Conservation (phyloP, 2,797 vertebrate genomes). For the Poecilia wingei region DNA sequence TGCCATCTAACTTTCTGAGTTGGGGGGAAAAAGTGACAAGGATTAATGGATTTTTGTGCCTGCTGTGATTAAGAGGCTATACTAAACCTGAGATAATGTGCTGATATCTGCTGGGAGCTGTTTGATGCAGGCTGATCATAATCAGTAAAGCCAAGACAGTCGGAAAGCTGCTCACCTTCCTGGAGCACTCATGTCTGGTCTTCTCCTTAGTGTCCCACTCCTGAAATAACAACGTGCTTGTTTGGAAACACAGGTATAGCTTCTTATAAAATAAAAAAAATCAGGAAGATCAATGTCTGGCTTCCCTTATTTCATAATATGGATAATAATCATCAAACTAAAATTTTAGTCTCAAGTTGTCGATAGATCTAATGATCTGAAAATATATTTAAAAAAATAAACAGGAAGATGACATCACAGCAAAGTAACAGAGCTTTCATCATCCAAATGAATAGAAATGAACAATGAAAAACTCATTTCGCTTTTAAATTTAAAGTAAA, state of each 20-base stretch:
- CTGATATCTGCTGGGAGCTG: constrained; percentile 87
- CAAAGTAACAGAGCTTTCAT: neutral
- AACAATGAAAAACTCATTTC: neutral
- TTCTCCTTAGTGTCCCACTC: constrained; percentile 14
- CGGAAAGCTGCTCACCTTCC: constrained; percentile 63
- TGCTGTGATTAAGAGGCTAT: constrained; percentile 84
- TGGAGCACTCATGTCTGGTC: constrained; percentile 50
- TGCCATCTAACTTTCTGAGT: constrained; percentile 83
- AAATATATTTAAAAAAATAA: neutral
- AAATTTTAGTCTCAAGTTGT: neutral
- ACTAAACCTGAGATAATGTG: constrained; percentile 85
- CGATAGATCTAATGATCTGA: neutral
- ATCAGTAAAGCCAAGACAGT: constrained; percentile 71
- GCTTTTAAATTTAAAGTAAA: neutral
- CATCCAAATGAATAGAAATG: neutral
- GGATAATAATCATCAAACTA: neutral
- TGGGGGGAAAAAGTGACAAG: constrained; percentile 80
- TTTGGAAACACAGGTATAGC: constrained; percentile 12
- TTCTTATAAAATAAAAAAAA: neutral
- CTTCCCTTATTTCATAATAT: neutral
- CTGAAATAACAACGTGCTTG: constrained; percentile 5
- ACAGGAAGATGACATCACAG: neutral
- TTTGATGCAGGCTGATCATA: constrained; percentile 81
- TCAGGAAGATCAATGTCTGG: neutral
- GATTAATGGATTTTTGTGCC: constrained; percentile 88